Percentiles rank a stretch among this genome's conserved stretches.
phyloP scores from a whole-genome alignment of 2,113 vertebrate genomes.

The Oreochromis aureus region DNA sequence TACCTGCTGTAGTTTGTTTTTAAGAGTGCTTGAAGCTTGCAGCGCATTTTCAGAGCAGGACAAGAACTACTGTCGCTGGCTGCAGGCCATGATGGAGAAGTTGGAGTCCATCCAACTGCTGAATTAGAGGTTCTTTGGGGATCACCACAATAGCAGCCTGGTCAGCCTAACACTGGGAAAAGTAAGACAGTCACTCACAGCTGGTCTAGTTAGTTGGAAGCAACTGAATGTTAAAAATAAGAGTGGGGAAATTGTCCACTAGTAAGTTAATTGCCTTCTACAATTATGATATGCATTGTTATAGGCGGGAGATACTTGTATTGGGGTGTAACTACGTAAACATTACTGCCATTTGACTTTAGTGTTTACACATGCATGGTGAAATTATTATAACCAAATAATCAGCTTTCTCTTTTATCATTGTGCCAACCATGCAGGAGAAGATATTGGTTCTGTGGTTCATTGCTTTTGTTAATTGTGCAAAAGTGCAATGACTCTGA shows the following conservation, averaged over 20 bases:
- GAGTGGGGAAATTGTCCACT: background rate
- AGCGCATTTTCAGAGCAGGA: background rate
- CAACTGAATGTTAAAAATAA: background rate
- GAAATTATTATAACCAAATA: background rate
- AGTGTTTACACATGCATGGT: background rate
- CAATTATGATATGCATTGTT: conserved; percentile 19
- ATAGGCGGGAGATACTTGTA: background rate
- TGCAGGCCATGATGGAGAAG: background rate
- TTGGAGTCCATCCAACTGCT: background rate
- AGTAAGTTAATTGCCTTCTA: background rate
- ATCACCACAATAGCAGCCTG: background rate
- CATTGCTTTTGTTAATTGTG: conserved; percentile 34
- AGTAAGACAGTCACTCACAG: background rate
- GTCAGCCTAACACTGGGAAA: background rate
- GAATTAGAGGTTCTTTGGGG: background rate
- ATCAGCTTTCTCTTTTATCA: background rate
- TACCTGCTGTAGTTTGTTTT: background rate
- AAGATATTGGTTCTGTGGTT: conserved; percentile 39
- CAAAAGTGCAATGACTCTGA: conserved; percentile 1
- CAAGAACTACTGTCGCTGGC: background rate
- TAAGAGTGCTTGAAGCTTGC: background rate
- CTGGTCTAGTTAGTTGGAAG: rapidly evolving
- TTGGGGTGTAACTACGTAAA: conserved; percentile 5
- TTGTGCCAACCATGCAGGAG: background rate
- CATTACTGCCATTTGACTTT: background rate